These are phyloP conservation scores for Cantharis lateralis DNA, from an alignment of 2,888 invertebrate genomes.

Conservation along the genomic window DNA sequence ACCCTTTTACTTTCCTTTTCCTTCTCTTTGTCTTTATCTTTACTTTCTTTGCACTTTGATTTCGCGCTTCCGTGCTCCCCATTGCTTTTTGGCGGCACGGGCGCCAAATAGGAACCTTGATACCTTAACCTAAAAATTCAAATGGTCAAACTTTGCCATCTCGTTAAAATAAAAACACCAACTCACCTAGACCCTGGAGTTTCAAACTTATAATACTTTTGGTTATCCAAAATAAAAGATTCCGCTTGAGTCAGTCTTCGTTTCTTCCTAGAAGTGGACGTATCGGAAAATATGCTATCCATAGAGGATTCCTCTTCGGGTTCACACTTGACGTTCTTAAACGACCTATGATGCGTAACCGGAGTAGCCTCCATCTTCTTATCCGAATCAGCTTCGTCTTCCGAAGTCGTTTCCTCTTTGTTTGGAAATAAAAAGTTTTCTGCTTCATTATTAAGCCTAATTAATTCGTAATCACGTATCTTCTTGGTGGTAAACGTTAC, in stretches of 20 bases:
- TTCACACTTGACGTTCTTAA: constrained; percentile 8
- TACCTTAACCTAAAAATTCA: constrained; percentile 48
- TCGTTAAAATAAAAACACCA: not conserved
- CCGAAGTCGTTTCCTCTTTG: constrained; percentile 64
- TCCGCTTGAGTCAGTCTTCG: constrained; percentile 61
- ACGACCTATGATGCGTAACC: constrained; percentile 6
- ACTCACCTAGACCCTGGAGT: constrained; percentile 57
- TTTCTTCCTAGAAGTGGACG: constrained; percentile 45
- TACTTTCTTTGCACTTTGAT: constrained; percentile 33
- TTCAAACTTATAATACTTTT: constrained; percentile 62
- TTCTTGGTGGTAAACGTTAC: constrained; percentile 78
- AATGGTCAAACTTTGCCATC: not conserved
- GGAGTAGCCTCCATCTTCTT: constrained; percentile 25
- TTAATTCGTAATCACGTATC: constrained; percentile 73
- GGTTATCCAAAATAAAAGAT: constrained; percentile 62
- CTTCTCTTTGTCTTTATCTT: constrained; percentile 21
- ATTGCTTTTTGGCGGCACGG: constrained; percentile 42
- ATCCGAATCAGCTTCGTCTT: constrained; percentile 58
- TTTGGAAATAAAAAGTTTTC: constrained; percentile 86
- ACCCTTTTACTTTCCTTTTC: constrained; percentile 53
- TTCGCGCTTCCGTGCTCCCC: constrained; percentile 38
- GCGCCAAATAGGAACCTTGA: constrained; percentile 51
- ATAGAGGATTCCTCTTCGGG: constrained; percentile 39
- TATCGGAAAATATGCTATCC: constrained; percentile 46
- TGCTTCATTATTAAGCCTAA: constrained; percentile 80